These are phyloP conservation scores for Papilio helenus DNA, from an alignment of 1,140 invertebrate genomes.

Conservation along the genomic window DNA sequence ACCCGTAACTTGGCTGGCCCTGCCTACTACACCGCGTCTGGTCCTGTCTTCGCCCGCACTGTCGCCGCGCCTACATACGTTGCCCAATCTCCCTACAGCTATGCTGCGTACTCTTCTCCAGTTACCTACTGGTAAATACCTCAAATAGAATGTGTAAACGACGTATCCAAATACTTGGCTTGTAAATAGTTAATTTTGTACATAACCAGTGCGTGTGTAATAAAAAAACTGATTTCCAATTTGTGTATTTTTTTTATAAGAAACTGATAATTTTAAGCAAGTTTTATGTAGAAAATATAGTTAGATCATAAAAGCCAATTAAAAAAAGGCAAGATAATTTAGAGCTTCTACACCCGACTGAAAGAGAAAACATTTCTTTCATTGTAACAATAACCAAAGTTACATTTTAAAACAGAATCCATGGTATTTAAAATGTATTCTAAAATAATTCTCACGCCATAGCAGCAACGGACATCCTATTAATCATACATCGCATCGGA, in stretches of 20 bases:
- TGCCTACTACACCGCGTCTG: slow-evolving; percentile 27
- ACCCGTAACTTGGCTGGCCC: slow-evolving; percentile 24
- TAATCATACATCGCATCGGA: not conserved
- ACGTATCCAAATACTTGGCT: slow-evolving; percentile 26
- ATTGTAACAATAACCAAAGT: too few relatives aligned
- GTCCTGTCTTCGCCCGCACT: slow-evolving; percentile 14
- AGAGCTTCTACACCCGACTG: too few relatives aligned
- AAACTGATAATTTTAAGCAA: not conserved
- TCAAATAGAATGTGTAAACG: not conserved
- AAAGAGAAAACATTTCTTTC: too few relatives aligned
- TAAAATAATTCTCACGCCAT: not conserved
- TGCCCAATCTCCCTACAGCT: slow-evolving; percentile 34
- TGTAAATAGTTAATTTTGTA: slow-evolving; percentile 37
- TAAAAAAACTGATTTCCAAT: slow-evolving; percentile 35
- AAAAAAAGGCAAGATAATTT: too few relatives aligned
- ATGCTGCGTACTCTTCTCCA: slow-evolving; percentile 28
- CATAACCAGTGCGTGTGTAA: slow-evolving; percentile 21
- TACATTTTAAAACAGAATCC: too few relatives aligned
- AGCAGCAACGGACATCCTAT: not conserved
- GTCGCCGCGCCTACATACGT: slow-evolving; percentile 24
- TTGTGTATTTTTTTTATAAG: slow-evolving; percentile 6
- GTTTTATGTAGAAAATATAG: not conserved
- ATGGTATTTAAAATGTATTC: not conserved
- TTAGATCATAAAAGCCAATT: not conserved
- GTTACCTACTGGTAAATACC: slow-evolving; percentile 31